phyloP scores from a whole-genome alignment of 2,888 invertebrate genomes.

The Polydesmus complanatus region DNA sequence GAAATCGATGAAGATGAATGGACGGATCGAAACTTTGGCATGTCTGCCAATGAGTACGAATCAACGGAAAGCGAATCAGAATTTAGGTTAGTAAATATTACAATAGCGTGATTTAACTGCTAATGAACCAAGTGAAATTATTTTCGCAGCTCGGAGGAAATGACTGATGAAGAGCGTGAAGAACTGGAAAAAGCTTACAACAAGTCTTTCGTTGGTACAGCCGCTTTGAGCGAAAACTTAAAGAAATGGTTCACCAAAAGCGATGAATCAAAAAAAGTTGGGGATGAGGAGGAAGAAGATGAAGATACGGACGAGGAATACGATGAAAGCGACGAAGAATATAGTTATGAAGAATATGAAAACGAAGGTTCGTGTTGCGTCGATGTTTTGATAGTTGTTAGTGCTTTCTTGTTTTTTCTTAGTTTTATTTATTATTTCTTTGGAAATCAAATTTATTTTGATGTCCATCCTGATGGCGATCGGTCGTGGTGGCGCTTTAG shows the following conservation, averaged over 20 bases:
- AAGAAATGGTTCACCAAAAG: conserved; percentile 33
- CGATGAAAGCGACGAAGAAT: conserved; percentile 25
- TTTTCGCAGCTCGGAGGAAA: conserved; percentile 17
- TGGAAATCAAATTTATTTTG: conserved; percentile 4
- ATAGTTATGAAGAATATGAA: conserved; percentile 22
- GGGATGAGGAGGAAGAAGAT: conserved; percentile 32
- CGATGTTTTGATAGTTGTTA: conserved; percentile 10
- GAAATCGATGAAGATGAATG: conserved; percentile 92
- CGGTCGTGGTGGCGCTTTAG: too few relatives aligned
- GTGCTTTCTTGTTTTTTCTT: conserved; percentile 8
- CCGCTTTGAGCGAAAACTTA: conserved; percentile 48
- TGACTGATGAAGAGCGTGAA: conserved; percentile 31
- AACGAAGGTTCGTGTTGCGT: conserved; percentile 18
- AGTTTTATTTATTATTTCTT: conserved; percentile 7
- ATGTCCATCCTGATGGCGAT: too few relatives aligned
- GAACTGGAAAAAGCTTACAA: conserved; percentile 52
- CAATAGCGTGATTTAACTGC: neutral
- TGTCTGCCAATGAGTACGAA: conserved; percentile 54
- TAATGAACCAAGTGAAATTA: neutral
- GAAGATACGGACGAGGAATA: conserved; percentile 25
- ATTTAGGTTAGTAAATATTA: conserved; percentile 20
- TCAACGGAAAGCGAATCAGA: conserved; percentile 44
- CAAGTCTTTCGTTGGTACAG: conserved; percentile 45
- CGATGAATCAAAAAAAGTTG: conserved; percentile 14
- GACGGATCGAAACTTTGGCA: conserved; percentile 77